A percentile compares a stretch with the other conserved stretches of the same genome.
Conservation (phyloP, 2,113 vertebrate genomes). For the Pandion haliaetus region DNA sequence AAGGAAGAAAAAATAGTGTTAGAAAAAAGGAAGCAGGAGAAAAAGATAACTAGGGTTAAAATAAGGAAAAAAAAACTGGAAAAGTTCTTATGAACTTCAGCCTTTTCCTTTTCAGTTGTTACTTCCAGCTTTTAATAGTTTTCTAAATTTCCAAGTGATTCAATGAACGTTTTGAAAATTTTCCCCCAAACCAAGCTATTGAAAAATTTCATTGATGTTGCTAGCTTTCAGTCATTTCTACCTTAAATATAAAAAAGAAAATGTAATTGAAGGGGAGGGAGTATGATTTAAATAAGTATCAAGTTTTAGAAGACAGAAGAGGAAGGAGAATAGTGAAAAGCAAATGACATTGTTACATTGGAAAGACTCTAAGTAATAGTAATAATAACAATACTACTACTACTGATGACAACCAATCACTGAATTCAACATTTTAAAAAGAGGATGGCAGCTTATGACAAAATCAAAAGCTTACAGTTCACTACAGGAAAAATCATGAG, state of each 20-base stretch:
- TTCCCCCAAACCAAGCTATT: background rate
- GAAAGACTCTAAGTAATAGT: background rate
- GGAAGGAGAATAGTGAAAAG: background rate
- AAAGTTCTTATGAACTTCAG: background rate
- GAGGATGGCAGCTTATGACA: background rate
- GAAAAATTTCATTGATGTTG: background rate
- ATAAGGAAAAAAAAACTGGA: background rate
- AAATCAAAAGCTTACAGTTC: background rate
- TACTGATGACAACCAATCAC: background rate
- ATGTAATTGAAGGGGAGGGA: background rate
- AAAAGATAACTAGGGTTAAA: background rate
- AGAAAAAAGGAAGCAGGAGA: background rate
- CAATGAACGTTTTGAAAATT: background rate
- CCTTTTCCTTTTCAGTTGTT: background rate
- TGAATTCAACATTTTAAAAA: background rate
- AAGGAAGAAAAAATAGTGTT: background rate
- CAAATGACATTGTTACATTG: background rate
- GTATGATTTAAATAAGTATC: background rate
- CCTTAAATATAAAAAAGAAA: background rate
- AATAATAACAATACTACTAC: background rate
- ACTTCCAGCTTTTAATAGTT: background rate
- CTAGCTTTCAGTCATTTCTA: background rate
- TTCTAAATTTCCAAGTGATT: background rate
- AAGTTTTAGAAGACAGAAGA: background rate
- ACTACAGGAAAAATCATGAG: background rate